These are phyloP conservation scores for Meghimatium bilineatum DNA, from an alignment of 2,888 invertebrate genomes.

Conservation along the genomic window DNA sequence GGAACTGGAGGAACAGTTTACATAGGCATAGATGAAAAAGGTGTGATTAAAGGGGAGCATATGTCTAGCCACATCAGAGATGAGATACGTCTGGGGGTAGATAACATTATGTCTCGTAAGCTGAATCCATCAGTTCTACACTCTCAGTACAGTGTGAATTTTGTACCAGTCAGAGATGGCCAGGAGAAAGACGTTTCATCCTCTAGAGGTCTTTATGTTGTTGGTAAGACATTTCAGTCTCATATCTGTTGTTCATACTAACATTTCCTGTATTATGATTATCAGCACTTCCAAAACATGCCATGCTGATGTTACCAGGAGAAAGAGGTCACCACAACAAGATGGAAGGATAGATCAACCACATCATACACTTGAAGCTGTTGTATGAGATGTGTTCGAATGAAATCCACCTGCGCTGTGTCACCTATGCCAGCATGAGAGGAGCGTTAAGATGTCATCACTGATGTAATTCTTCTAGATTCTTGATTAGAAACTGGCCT, in stretches of 20 bases:
- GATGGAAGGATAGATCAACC: too few relatives aligned
- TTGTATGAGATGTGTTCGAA: too few relatives aligned
- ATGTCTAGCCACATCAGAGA: conserved; percentile 10
- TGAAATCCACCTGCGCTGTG: too few relatives aligned
- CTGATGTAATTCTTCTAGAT: too few relatives aligned
- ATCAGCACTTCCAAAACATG: too few relatives aligned
- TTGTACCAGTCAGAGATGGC: conserved; percentile 28
- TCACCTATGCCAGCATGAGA: too few relatives aligned
- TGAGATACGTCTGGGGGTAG: conserved; percentile 29
- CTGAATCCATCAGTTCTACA: conserved; percentile 21
- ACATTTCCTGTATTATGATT: too few relatives aligned
- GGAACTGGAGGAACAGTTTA: conserved; percentile 21
- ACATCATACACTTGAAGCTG: too few relatives aligned
- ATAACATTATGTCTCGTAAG: not conserved
- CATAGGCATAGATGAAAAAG: conserved; percentile 8
- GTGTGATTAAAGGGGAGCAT: not conserved
- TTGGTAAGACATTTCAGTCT: not conserved
- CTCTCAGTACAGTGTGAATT: conserved; percentile 22
- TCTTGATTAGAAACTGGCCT: too few relatives aligned
- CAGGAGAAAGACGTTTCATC: not conserved
- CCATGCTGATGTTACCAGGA: too few relatives aligned
- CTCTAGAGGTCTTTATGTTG: conserved; percentile 1
- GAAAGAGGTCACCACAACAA: too few relatives aligned
- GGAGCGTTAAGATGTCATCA: too few relatives aligned
- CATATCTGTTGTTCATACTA: not conserved